phyloP scores from a whole-genome alignment of 2,888 invertebrate genomes.

The Macrophya alboannulata region DNA sequence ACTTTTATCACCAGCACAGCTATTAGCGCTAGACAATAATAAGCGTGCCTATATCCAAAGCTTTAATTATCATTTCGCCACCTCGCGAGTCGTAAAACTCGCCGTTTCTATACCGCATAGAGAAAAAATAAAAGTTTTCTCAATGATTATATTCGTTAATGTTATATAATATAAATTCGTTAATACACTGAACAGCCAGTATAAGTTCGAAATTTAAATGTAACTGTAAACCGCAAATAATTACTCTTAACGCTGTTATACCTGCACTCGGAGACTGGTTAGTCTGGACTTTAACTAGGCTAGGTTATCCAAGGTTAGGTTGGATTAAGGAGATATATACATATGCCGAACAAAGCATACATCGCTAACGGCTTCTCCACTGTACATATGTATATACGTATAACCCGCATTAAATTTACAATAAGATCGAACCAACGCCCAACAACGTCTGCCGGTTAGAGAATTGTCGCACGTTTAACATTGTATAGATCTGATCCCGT shows the following conservation, averaged over 20 bases:
- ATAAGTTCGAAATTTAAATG: slow-evolving; percentile 33
- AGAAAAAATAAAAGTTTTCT: background rate
- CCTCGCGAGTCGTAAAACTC: slow-evolving; percentile 2
- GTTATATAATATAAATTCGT: no score
- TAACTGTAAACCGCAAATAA: slow-evolving; percentile 54
- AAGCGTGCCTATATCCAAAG: background rate
- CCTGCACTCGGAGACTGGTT: slow-evolving; percentile 33
- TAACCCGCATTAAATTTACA: slow-evolving; percentile 28
- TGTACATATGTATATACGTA: no score
- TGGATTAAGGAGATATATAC: slow-evolving; percentile 14
- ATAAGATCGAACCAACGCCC: slow-evolving; percentile 41
- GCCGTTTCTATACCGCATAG: background rate
- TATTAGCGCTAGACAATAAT: background rate
- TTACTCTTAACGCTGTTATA: slow-evolving; percentile 23
- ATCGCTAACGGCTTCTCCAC: slow-evolving; percentile 50
- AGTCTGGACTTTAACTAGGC: slow-evolving; percentile 49
- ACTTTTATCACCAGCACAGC: slow-evolving; percentile 20
- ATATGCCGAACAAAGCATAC: slow-evolving; percentile 45
- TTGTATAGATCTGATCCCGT: background rate
- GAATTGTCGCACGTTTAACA: background rate
- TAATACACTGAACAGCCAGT: no score
- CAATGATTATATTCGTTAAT: background rate
- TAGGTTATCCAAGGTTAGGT: slow-evolving; percentile 51
- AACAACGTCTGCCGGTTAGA: background rate
- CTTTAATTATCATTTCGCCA: slow-evolving; percentile 35